Base-by-base conservation (phyloP, 2,113 vertebrate genomes). In the Apteryx mantelli region DNA sequence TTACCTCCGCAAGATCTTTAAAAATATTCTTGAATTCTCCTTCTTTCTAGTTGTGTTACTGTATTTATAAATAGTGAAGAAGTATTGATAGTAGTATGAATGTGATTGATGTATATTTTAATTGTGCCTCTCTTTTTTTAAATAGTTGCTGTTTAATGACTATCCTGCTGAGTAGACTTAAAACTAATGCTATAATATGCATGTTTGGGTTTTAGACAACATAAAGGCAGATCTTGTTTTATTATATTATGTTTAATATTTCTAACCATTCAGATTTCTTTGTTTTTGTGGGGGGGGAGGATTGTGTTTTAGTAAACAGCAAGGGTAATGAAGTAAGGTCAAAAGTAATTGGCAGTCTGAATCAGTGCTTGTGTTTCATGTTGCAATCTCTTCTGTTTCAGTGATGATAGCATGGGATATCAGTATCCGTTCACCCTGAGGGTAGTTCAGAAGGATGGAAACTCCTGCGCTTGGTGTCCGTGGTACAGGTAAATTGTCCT, bases 381-480 rank as follows among this genome's bases (percentile, higher is more conserved):
- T 61, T 97, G 60, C 38, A 2, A 95, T 97, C 87, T 95, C 46
- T 88, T 98, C 68, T 95, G 24, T 97, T 98, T 66, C 98, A 99
- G 99, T 98, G 99, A 99, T 82, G 99, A 99, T 97, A 99, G 99
- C 91, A 98, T 99, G 99, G 99, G 99, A 13, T 99, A 99, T 96
- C 99, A 99, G 63, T 99, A 99, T 96, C 99, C 99, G 16, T 99
- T 99, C 97, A 99, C 99, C 60, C 95, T 99, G 71, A 98, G 99
- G 89, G 99, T 99, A 30, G 99, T 99, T 73, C 99, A 99, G 61
- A 99, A 99, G 96, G 99, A 99, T 94, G 99, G 99, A 42, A 99
- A 99, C 97, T 99, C 99, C 17, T 99, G 99, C 97, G 99, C 99
- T 86, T 99, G 99, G 98, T 99, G 99, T 91, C 99, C 99, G 0